Evolutionary conservation across 2,113 vertebrate species (phyloP), one percentile per base, ranked within the genome.

Genomic region (Pelodiscus sinensis): DNA sequence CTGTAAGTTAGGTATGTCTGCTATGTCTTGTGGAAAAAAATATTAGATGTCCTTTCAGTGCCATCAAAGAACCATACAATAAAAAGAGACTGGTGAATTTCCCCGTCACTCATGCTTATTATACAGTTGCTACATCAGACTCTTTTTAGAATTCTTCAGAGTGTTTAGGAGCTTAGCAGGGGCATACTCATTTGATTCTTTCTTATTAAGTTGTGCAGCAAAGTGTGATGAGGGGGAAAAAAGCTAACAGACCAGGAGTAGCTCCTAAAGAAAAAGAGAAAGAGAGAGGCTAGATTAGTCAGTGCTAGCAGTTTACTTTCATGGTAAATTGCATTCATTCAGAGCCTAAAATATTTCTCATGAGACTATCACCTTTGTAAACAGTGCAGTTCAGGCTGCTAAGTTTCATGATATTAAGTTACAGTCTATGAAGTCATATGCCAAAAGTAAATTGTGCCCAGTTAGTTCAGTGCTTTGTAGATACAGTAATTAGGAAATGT

Each of bases 381-480:
- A 96, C 65, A 95, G 58, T 80, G 82, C 55, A 87, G 71, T 96
- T 95, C 80, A 93, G 89, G 90, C 77, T 97, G 85, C 65, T 91
- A 91, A 89, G 84, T 90, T 96, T 96, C 87, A 50, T 91, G 93
- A 92, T 86, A 94, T 92, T 91, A 60, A 79, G 81, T 29, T 92
- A 77, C 60, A 86, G 86, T 92, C 54, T 93, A 82, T 82, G 68
- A 56, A 94, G 90, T 92, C 86, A 93, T 51, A 92, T 89, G 91
- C 92, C 93, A 97, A 94, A 96, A 95, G 93, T 87, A 88, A 78
- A 90, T 94, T 90, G 86, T 57, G 87, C 84, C n/a, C 44, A 95
- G 92, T 95, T 96, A 96, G 95, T 85, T 92, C 88, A 85, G 51
- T 86, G 73, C 58, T 95, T 92, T 97, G 87, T 94, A 92, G 88